phyloP scores from a whole-genome alignment of 1,140 invertebrate genomes.

The Bombus pascuorum region DNA sequence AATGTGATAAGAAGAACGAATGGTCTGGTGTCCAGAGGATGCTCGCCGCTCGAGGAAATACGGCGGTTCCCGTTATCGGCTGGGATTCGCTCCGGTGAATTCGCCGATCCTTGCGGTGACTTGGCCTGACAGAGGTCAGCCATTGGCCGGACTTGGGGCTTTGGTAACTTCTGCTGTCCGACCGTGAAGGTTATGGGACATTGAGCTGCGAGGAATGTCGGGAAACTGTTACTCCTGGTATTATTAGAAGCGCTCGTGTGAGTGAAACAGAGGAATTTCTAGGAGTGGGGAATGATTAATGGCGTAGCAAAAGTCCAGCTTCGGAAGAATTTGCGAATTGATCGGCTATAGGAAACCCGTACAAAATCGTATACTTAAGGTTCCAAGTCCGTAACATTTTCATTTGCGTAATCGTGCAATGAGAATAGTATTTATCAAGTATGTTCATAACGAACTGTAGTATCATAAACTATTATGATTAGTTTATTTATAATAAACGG shows the following conservation, averaged over 20 bases:
- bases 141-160: constrained; percentile 2
- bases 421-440: background rate
- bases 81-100: constrained; percentile 29
- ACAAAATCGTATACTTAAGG: background rate
- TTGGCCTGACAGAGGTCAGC: constrained; percentile 21
- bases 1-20: constrained; percentile 39
- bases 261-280: background rate
- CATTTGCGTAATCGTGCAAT: background rate
- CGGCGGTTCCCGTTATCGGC: constrained; percentile 32
- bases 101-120: background rate
- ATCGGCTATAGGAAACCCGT: background rate
- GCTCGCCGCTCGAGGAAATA: constrained; percentile 12
- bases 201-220: constrained; percentile 11
- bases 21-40: background rate
- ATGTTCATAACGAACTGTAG: no score
- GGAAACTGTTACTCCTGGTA: background rate
- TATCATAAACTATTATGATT: no score
- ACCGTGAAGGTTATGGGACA: background rate
- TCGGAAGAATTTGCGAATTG: background rate
- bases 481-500: no score
- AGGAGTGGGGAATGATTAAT: background rate
- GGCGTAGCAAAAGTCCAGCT: no score
- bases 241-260: constrained; percentile 7
- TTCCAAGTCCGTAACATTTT: background rate
- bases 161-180: constrained; percentile 26